Conservation (phyloP, 2,888 invertebrate species). For the Lepidochitona cinerea region DNA sequence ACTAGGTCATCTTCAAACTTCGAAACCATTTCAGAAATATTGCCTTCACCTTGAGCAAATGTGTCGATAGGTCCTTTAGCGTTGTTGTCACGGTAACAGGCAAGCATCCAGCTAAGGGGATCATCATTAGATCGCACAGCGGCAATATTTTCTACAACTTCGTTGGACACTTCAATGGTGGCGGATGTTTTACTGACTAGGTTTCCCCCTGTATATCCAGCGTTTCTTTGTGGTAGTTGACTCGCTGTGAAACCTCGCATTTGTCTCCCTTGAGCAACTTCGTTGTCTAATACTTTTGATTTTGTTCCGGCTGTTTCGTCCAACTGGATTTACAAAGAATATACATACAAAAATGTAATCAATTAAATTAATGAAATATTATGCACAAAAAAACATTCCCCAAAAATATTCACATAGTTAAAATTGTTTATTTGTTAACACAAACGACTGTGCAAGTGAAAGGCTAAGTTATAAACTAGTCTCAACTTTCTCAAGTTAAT, state of each 20-base stretch:
- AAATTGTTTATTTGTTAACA: too few relatives aligned
- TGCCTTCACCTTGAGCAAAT: constrained; percentile 51
- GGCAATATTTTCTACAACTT: constrained; percentile 44
- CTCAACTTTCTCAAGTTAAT: too few relatives aligned
- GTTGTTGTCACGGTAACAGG: constrained; percentile 50
- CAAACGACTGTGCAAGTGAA: too few relatives aligned
- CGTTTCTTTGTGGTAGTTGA: constrained; percentile 50
- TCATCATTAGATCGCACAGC: constrained; percentile 50
- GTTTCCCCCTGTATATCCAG: constrained; percentile 45
- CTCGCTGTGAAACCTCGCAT: constrained; percentile 64
- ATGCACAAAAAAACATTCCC: too few relatives aligned
- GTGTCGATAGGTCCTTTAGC: constrained; percentile 50
- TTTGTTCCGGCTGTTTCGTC: constrained; percentile 65
- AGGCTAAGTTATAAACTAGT: too few relatives aligned
- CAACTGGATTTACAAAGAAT: constrained; percentile 37
- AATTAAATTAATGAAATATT: too few relatives aligned
- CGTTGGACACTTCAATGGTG: constrained; percentile 40
- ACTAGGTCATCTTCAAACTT: constrained; percentile 49
- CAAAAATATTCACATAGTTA: too few relatives aligned
- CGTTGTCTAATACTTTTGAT: constrained; percentile 56
- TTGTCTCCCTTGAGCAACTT: constrained; percentile 51
- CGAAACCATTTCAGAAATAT: constrained; percentile 47
- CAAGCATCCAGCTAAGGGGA: constrained; percentile 49
- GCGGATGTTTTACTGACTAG: constrained; percentile 52
- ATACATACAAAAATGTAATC: too few relatives aligned